These are phyloP conservation scores for Onychorhynchus coronatus DNA, from an alignment of 2,113 vertebrate species.

Conservation along the genomic window DNA sequence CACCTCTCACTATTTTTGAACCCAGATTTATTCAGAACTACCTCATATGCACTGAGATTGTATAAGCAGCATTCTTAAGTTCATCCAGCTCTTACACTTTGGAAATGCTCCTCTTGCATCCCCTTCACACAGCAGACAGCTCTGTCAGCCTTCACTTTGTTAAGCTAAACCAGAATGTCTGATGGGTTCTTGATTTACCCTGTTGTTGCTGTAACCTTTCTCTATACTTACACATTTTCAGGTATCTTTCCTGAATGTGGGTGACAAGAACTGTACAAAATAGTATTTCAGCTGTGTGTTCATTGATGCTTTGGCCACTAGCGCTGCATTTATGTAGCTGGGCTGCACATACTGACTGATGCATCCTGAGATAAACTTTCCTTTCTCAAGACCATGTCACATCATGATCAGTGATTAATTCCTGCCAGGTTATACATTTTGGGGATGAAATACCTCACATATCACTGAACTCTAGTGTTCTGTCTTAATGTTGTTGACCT, in stretches of 20 bases:
- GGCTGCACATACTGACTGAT: accelerated
- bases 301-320: not conserved
- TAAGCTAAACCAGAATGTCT: not conserved
- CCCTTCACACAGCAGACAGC: not conserved
- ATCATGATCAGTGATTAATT: not conserved
- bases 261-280: not conserved
- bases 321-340: not conserved
- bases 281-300: not conserved
- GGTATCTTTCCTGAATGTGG: not conserved
- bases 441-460: not conserved
- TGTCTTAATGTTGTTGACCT: not conserved
- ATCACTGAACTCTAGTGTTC: not conserved
- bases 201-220: not conserved
- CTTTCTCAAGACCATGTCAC: not conserved
- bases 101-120: not conserved
- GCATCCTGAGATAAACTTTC: not conserved
- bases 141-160: not conserved
- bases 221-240: not conserved
- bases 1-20: not conserved
- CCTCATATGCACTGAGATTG: not conserved
- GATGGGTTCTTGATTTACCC: not conserved
- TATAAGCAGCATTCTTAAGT: not conserved
- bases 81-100: not conserved
- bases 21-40: not conserved
- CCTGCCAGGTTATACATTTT: not conserved